Evolutionary conservation across 2,888 invertebrate species (phyloP), one percentile per base, ranked within the genome.

Genomic region (Sussaba pulchella): DNA sequence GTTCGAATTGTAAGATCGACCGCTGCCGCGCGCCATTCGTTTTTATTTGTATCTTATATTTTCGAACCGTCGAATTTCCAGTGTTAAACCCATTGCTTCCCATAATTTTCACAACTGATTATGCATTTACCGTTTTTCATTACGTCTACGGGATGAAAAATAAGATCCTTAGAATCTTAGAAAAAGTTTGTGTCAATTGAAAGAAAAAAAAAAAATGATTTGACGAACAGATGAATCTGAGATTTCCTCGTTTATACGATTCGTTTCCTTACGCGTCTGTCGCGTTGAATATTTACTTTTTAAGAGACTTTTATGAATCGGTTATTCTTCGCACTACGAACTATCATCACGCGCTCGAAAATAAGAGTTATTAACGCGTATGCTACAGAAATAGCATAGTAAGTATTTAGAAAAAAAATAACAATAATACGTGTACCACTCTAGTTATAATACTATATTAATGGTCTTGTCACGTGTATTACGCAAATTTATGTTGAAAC

Each of bases 341-440:
- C 52, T 24, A 73, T 70, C 21, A 63, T 54, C 64, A 54, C 39
- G 52, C 73, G 24, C 67, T 72, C 76, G 72, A 69, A 31, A 73
- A 45, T 71, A 54, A 76, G 72, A 72, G 45, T 76, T 52, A 67
- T 64, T 14, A 43, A 52, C 72, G 36, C 67, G 72, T 64, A 73
- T 69, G 63, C 64, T 75, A 64, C 24, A 45, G 41, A 73, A 24
- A 47, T 69, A 71, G 24, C n/a, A 67, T 64, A 57, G 41, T 47
- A 69, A 63, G 66, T 39, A 12, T 73, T 50, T 81, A 81, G 81
- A 76, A 57, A 8, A 31, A 41, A n/a, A n/a, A n/a, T n/a, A n/a
- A n/a, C n/a, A n/a, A n/a, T n/a, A n/a, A 77, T 77, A 69, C 72
- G 72, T 81, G 76, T 73, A 39, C 26, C 41, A 67, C 59, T 71